phyloP scores from a whole-genome alignment of 1,140 invertebrate genomes.

The Drosophila ananassae region DNA sequence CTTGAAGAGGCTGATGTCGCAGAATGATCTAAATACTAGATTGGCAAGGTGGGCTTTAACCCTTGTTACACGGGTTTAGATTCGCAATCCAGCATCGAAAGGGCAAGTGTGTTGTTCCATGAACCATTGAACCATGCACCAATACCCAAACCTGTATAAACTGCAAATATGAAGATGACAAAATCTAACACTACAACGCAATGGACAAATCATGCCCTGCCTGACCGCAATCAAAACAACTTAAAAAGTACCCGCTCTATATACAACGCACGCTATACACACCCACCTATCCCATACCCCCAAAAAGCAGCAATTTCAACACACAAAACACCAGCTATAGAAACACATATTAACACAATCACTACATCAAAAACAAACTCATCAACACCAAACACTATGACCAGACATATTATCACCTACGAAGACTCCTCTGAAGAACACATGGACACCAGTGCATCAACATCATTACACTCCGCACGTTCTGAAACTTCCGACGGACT shows the following conservation, averaged over 20 bases:
- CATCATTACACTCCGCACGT: background rate
- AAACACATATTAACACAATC: background rate
- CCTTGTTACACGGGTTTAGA: too few species aligned
- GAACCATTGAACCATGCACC: constrained; percentile 9
- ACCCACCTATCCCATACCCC: background rate
- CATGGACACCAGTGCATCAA: constrained; percentile 9
- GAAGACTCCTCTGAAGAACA: background rate
- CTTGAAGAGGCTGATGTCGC: too few species aligned
- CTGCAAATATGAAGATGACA: constrained; percentile 9
- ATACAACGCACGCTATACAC: too few species aligned
- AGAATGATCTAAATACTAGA: too few species aligned
- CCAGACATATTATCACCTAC: constrained; percentile 2
- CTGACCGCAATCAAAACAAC: background rate
- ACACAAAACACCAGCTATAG: background rate
- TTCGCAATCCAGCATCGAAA: too few species aligned
- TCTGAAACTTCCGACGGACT: background rate
- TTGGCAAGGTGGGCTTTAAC: too few species aligned
- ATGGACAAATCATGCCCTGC: constrained; percentile 5
- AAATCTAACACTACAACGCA: constrained; percentile 6
- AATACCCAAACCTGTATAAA: constrained; percentile 5
- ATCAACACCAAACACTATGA: constrained; percentile 2
- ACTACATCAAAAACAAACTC: too few species aligned
- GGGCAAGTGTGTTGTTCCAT: too few species aligned
- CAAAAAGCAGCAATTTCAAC: background rate
- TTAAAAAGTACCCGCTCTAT: background rate